Evolutionary conservation across 1,140 invertebrate genomes (phyloP).

Genomic region (Ericerus pela): DNA sequence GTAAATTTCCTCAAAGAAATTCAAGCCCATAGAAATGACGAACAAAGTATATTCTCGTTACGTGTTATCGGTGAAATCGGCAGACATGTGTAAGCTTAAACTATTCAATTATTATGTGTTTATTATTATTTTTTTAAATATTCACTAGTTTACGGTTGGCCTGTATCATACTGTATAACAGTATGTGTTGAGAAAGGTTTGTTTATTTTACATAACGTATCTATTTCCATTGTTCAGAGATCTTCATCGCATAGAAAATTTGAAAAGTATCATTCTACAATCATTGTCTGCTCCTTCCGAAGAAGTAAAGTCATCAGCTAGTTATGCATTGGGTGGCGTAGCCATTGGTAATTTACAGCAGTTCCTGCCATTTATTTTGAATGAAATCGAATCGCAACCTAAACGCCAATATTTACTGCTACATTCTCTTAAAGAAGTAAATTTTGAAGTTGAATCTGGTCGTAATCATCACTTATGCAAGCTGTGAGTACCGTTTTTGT

Average conservation of each 20-base stretch:
- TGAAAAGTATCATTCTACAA: constrained; percentile 57
- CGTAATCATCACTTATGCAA: neutral
- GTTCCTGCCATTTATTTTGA: constrained; percentile 86
- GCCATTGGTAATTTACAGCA: constrained; percentile 86
- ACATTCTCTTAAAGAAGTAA: constrained; percentile 92
- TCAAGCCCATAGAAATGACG: constrained; percentile 52
- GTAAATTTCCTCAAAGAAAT: constrained; percentile 74
- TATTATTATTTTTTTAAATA: constrained; percentile 10
- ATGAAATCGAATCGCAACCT: constrained; percentile 84
- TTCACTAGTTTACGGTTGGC: neutral
- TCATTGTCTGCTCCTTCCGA: constrained; percentile 65
- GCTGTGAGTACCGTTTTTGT: constrained; percentile 12
- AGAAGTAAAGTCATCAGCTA: constrained; percentile 88
- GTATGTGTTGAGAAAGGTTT: no score
- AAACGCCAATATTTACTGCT: constrained; percentile 89
- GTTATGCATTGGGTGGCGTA: constrained; percentile 87
- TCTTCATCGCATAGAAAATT: constrained; percentile 55
- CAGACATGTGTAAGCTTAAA: constrained; percentile 62
- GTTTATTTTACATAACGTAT: no score
- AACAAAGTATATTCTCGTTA: constrained; percentile 79
- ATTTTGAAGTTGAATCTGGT: neutral
- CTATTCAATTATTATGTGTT: neutral
- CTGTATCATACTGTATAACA: no score
- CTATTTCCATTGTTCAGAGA: constrained; percentile 46
- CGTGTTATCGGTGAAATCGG: constrained; percentile 94